Evolutionary conservation across 2,797 vertebrate genomes (phyloP).

Genomic region (Limosa lapponica): DNA sequence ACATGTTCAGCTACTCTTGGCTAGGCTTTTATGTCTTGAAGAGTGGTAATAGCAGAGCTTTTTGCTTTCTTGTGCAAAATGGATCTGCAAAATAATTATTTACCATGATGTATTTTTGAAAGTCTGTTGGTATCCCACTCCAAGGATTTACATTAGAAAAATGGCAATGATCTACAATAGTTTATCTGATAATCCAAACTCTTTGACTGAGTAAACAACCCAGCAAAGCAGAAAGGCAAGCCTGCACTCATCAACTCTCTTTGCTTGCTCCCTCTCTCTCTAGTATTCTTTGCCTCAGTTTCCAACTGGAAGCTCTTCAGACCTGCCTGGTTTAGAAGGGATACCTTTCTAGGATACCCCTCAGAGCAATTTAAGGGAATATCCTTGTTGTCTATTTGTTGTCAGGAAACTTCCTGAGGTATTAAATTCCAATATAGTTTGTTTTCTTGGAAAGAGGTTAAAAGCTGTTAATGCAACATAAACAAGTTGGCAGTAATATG

Average conservation of each 20-base stretch:
- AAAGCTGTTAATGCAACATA: neutral
- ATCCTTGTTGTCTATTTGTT: neutral
- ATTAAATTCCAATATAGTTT: neutral
- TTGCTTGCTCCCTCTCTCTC: neutral
- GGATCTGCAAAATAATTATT: slow-evolving; percentile 5
- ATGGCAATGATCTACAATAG: neutral
- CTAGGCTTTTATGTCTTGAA: neutral
- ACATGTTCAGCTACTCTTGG: neutral
- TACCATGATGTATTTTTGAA: slow-evolving; percentile 5
- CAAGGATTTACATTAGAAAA: slow-evolving; percentile 51
- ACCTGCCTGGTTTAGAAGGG: neutral
- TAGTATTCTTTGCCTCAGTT: neutral
- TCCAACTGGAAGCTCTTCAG: neutral
- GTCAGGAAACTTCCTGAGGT: neutral
- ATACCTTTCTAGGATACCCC: neutral
- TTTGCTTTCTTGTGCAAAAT: slow-evolving; percentile 54
- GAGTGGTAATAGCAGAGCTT: neutral
- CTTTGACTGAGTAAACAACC: slow-evolving; percentile 3
- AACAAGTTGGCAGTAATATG: neutral
- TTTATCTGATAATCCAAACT: slow-evolving; percentile 39
- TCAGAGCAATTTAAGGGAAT: neutral
- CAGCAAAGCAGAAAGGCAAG: neutral
- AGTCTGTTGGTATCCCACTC: neutral
- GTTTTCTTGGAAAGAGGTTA: neutral
- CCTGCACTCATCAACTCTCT: neutral